Evolutionary conservation across 2,888 invertebrate species (phyloP).

Genomic region (Pollenia angustigena): DNA sequence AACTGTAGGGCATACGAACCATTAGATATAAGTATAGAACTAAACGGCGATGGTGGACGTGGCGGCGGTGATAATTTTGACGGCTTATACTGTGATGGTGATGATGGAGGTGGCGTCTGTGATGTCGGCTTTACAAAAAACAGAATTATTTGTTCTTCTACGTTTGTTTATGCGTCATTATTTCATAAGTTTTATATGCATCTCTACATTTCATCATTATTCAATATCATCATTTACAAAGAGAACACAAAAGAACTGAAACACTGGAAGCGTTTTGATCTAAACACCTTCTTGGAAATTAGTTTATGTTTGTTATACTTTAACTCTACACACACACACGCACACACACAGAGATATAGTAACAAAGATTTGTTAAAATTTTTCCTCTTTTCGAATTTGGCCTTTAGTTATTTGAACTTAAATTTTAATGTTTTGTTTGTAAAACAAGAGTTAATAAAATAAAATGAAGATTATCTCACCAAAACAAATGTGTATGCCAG

Average conservation of each 20-base stretch:
- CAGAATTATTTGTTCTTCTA: conserved; percentile 45
- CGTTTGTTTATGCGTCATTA: neutral
- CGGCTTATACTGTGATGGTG: conserved; percentile 31
- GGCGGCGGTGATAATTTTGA: conserved; percentile 45
- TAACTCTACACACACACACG: neutral
- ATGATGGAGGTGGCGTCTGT: conserved; percentile 70
- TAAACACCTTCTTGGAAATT: conserved; percentile 82
- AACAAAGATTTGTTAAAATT: conserved; percentile 44
- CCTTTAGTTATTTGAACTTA: conserved; percentile 70
- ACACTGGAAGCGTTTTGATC: conserved; percentile 81
- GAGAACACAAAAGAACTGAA: conserved; percentile 43
- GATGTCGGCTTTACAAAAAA: conserved; percentile 63
- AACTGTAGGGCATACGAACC: neutral
- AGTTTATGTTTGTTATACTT: conserved; percentile 61
- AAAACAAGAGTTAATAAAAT: conserved; percentile 5
- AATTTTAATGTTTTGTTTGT: conserved; percentile 55
- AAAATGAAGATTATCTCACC: neutral
- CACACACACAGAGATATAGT: neutral
- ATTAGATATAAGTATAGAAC: conserved; percentile 40
- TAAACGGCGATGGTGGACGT: conserved; percentile 26
- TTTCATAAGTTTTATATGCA: neutral
- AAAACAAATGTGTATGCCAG: conserved; percentile 3
- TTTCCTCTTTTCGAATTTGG: conserved; percentile 29
- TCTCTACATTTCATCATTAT: conserved; percentile 48
- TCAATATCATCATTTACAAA: conserved; percentile 56